Base-by-base conservation (phyloP, 2,888 invertebrate species). In the Caenorhabditis macrosperma region DNA sequence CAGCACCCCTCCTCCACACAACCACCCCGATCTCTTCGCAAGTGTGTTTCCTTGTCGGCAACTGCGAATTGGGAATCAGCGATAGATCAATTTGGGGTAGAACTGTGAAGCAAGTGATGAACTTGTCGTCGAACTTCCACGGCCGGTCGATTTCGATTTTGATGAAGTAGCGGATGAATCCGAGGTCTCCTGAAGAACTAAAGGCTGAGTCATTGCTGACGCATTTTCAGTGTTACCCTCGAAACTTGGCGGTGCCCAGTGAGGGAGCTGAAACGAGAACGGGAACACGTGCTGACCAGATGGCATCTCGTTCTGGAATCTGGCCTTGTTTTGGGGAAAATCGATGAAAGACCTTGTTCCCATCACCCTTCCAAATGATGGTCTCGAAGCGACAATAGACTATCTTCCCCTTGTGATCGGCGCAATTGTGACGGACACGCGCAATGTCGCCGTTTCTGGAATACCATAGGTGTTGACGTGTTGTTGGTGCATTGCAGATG, bases 121-220 rank as follows among this genome's bases (percentile, higher is more conserved):
- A 80, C 55, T 75, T 75, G 41, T 80, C 75, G 46, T 80, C 75
- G 52, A 80, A 80, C 44, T 75, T 75, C 79, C 79, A 80, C 1
- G 79, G 79, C 20, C 79, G 28, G n/a, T 80, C 79, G 50, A 80
- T 66, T 61, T 75, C 68, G 2, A 74, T 69, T 41, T 75, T 69
- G 22, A 80, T 48, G n/a, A 54, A 64, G 38, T 80, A 80, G 0
- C 79, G 75, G 26, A 80, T 80, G 59, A 64, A 80, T 12, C 79
- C 79, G 24, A 78, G 66, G 33, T 68, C 72, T 41, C 72, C 63
- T 72, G 50, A 22, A 60, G 50, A 22, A 57, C 3, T 46, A 24
- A 22, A 9, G 17, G 15, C n/a, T 2, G 15, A 48, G 10, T 2
- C 33, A 20, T 35, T 3, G 2, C 3, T 22, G n/a, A 60, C 1